These are phyloP conservation scores for Cheilinus undulatus DNA, from an alignment of 2,113 vertebrate genomes.

Conservation along the genomic window DNA sequence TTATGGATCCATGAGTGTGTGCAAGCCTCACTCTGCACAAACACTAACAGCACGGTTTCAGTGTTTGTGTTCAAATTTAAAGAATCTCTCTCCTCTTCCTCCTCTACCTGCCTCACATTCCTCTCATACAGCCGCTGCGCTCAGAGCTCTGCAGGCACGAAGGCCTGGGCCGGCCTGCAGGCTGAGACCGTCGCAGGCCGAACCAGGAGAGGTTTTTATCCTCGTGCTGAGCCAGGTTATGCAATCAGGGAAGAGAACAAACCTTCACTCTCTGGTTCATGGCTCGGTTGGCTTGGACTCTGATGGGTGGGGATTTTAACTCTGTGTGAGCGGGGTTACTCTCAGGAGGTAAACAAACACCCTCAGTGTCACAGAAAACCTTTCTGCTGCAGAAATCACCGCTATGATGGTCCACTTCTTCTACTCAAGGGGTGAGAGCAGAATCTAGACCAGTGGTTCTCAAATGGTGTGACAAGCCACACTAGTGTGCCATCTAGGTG, in stretches of 20 bases:
- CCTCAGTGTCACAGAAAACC: not conserved
- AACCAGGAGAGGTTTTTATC: not conserved
- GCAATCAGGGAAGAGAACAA: conserved; percentile 27
- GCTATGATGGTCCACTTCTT: too few relatives aligned
- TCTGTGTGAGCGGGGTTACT: not conserved
- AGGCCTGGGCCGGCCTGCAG: not conserved
- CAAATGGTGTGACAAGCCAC: too few relatives aligned
- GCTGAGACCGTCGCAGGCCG: not conserved
- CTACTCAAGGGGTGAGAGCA: too few relatives aligned
- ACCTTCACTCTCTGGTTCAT: not conserved
- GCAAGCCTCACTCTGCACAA: not conserved
- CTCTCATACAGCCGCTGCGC: conserved; percentile 21
- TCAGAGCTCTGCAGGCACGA: not conserved
- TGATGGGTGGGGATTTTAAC: not conserved
- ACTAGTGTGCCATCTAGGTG: too few relatives aligned
- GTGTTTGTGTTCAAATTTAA: not conserved
- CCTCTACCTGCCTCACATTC: conserved; percentile 56
- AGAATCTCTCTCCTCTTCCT: conserved; percentile 12
- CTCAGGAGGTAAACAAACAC: too few relatives aligned
- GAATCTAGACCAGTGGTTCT: too few relatives aligned
- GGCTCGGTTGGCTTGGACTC: not conserved
- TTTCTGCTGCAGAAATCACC: not conserved
- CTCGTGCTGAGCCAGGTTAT: not conserved
- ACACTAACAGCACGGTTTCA: not conserved
- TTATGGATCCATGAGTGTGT: conserved; percentile 4